Percentiles rank a stretch among this genome's conserved stretches.
phyloP scores from a whole-genome alignment of 1,140 invertebrate genomes.

The Scaptodrosophila lebanonensis region DNA sequence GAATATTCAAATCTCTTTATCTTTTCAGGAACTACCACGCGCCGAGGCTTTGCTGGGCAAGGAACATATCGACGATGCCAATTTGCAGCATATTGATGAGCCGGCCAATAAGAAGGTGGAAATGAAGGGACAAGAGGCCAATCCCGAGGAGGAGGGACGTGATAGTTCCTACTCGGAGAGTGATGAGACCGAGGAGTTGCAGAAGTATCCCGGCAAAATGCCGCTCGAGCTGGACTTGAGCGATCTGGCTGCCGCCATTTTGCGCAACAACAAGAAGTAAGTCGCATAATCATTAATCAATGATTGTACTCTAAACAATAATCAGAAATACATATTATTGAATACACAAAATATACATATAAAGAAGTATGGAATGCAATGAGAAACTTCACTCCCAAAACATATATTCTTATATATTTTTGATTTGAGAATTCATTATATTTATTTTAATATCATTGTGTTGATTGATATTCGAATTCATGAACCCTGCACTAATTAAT shows the following conservation, averaged over 20 bases:
- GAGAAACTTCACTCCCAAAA: too few species aligned
- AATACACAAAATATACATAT: too few species aligned
- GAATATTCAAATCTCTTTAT: background rate
- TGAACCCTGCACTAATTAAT: too few species aligned
- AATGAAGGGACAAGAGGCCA: conserved; percentile 32
- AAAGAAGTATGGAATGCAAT: too few species aligned
- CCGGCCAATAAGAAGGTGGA: conserved; percentile 44
- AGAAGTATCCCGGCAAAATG: conserved; percentile 84
- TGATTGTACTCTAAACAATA: background rate
- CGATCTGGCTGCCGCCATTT: conserved; percentile 85
- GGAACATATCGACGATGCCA: conserved; percentile 52
- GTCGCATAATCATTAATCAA: conserved; percentile 12
- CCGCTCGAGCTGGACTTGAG: conserved; percentile 88
- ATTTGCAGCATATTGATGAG: conserved; percentile 61
- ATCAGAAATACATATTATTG: too few species aligned
- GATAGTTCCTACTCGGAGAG: conserved; percentile 70
- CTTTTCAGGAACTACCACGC: conserved; percentile 66
- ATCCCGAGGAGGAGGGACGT: conserved; percentile 35
- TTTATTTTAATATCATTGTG: too few species aligned
- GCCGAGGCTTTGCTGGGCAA: conserved; percentile 71
- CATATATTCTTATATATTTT: too few species aligned
- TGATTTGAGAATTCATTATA: too few species aligned
- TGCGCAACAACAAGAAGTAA: conserved; percentile 86
- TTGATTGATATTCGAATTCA: too few species aligned
- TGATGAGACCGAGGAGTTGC: conserved; percentile 78